A percentile compares a stretch with the other conserved stretches of the same genome.
These are phyloP conservation scores for Clitarchus hookeri DNA, from an alignment of 2,888 invertebrate species.

Conservation along the genomic window DNA sequence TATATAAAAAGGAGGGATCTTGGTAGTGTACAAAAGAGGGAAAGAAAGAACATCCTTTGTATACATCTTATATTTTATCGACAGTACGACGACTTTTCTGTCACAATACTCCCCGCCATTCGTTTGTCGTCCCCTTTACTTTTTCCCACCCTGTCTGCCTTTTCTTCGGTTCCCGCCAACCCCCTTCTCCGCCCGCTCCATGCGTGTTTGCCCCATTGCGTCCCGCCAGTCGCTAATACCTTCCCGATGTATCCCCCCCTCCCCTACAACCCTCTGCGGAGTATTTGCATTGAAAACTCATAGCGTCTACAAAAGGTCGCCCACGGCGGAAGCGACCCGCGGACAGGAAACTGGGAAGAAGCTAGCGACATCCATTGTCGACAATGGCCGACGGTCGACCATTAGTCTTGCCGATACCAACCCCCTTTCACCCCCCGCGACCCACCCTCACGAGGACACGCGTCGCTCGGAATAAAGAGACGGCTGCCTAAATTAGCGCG, in stretches of 20 bases:
- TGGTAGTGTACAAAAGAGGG: background rate
- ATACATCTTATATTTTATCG: conserved; percentile 38
- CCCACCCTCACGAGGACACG: background rate
- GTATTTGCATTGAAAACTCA: conserved; percentile 41
- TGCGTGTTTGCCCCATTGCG: conserved; percentile 26
- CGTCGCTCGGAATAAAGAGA: background rate
- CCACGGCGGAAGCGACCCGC: background rate
- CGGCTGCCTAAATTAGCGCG: too few species aligned
- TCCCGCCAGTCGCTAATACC: conserved; percentile 40
- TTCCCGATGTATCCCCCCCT: conserved; percentile 37
- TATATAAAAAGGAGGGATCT: background rate
- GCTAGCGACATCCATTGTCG: background rate
- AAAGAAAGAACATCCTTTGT: conserved; percentile 28
- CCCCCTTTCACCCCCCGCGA: background rate
- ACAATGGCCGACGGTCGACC: background rate
- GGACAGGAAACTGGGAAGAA: conserved; percentile 20
- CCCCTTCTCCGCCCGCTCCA: background rate
- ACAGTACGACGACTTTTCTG: conserved; percentile 27
- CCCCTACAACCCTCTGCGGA: background rate
- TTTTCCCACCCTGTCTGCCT: conserved; percentile 12
- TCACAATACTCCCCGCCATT: conserved; percentile 24
- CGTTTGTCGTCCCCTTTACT: conserved; percentile 25
- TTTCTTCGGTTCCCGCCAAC: conserved; percentile 26
- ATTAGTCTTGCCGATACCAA: background rate
- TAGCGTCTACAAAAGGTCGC: background rate